A percentile compares a stretch with the other conserved stretches of the same genome.
phyloP scores from a whole-genome alignment of 35 echinoderm and acorn worm species.

The Anneissia japonica region DNA sequence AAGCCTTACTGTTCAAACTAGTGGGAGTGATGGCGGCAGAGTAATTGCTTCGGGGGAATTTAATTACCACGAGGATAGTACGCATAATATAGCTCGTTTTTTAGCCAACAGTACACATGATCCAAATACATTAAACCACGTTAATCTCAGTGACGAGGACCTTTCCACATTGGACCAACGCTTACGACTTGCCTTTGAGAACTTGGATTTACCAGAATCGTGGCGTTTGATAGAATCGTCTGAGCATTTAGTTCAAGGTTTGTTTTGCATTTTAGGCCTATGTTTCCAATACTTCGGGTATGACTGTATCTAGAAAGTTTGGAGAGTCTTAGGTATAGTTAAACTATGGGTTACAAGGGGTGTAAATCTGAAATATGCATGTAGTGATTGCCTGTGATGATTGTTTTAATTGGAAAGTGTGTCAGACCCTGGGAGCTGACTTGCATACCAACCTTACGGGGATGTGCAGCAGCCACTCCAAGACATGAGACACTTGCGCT shows the following conservation, averaged over 20 bases:
- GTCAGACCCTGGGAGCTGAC: too few relatives aligned
- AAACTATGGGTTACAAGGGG: too few relatives aligned
- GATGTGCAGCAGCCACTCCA: too few relatives aligned
- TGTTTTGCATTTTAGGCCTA: background rate
- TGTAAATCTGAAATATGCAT: too few relatives aligned
- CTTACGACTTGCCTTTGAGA: constrained; percentile 3
- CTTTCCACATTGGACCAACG: background rate
- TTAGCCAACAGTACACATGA: background rate
- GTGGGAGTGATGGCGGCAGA: background rate
- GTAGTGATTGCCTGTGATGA: too few relatives aligned
- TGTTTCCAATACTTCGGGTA: too few relatives aligned
- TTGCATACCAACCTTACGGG: too few relatives aligned
- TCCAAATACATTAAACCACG: background rate
- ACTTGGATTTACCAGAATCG: background rate
- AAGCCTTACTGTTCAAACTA: background rate
- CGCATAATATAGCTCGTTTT: background rate
- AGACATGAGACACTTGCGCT: too few relatives aligned
- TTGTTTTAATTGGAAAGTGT: too few relatives aligned
- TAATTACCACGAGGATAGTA: background rate
- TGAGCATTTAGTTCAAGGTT: background rate
- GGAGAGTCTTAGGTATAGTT: too few relatives aligned
- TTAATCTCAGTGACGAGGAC: background rate
- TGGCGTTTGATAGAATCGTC: background rate
- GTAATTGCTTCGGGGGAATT: constrained; percentile 7
- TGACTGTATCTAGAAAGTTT: too few relatives aligned